Evolutionary conservation across 2,113 vertebrate genomes (phyloP).

Genomic region (Xerus inauris): DNA sequence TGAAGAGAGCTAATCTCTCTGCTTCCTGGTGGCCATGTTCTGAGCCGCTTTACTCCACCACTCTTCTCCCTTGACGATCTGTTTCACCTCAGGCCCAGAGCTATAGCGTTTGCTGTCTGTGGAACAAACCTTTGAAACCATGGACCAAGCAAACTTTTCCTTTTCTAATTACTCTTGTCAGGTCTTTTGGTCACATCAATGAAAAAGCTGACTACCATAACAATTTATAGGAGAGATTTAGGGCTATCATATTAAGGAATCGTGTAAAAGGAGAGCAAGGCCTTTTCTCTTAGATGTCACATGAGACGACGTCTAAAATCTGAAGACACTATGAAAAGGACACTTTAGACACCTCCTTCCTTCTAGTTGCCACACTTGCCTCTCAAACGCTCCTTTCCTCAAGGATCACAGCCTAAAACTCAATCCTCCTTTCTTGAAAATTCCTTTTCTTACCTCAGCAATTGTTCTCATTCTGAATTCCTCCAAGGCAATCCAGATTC

Average conservation of each 20-base stretch:
- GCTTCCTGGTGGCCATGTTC: too few relatives aligned
- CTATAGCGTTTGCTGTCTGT: too few relatives aligned
- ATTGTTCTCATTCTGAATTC: background rate
- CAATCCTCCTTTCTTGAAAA: background rate
- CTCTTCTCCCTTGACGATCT: too few relatives aligned
- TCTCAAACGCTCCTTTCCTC: background rate
- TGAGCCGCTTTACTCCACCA: too few relatives aligned
- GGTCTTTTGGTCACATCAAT: too few relatives aligned
- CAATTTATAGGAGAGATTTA: background rate
- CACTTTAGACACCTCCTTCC: background rate
- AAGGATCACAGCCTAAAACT: background rate
- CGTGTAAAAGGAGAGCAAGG: background rate
- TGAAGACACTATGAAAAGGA: background rate
- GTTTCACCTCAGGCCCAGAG: too few relatives aligned
- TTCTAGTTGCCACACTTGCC: background rate
- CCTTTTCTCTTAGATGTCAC: background rate
- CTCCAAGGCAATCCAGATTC: background rate
- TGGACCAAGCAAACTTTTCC: too few relatives aligned
- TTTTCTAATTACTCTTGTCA: too few relatives aligned
- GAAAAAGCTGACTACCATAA: too few relatives aligned
- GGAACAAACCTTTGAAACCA: too few relatives aligned
- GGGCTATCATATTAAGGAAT: too few relatives aligned
- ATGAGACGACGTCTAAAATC: background rate
- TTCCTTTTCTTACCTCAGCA: background rate
- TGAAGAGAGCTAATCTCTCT: too few relatives aligned